Evolutionary conservation across 2,113 vertebrate species (phyloP), one percentile per base, ranked within the genome.

Genomic region (Prochilodus magdalenae): DNA sequence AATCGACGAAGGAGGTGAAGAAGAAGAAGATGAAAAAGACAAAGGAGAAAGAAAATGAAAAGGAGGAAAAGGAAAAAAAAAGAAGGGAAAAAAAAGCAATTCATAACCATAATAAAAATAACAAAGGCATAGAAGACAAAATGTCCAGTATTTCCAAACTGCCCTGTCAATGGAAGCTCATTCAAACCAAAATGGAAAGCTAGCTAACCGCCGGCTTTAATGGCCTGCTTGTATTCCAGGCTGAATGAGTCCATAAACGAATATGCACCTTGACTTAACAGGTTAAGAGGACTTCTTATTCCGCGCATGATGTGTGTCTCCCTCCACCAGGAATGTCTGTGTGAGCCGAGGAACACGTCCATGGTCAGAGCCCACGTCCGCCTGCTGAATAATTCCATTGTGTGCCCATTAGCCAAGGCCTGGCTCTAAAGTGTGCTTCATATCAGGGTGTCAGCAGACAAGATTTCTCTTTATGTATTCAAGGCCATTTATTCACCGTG

Each of bases 331-430:
- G 62, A 75, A 82, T 1, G 72, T 75, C 49, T 73, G 73, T 40
- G 30, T 40, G 15, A 53, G n/a, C 47, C 55, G 24, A 57, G 49
- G 14, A 49, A 62, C n/a, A 81, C 15, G 2, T 55, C 60, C 30
- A 73, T 12, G 60, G 11, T 57, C 27, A 18, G 22, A 36, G 18
- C 33, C 33, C 6, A 6, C 33, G 33, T 26, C 22, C n/a, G 27
- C 26, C 16, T 30, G 24, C 79, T 73, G 79, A 80, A 73, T 73
- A 80, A 73, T 22, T 15, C 65, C 5, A 53, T 27, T 62, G 67
- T 65, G 15, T 14, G 12, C 62, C 20, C 36, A 69, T 55, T 78
- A 5, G 27, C 44, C 20, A 6, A 22, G 11, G 40, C 4, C 40
- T 44, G 40, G 40, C 4, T 44, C 11, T 8, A 44, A 4, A 59